Conservation (phyloP, 2,888 invertebrate species). For the Oscheius sp. region DNA sequence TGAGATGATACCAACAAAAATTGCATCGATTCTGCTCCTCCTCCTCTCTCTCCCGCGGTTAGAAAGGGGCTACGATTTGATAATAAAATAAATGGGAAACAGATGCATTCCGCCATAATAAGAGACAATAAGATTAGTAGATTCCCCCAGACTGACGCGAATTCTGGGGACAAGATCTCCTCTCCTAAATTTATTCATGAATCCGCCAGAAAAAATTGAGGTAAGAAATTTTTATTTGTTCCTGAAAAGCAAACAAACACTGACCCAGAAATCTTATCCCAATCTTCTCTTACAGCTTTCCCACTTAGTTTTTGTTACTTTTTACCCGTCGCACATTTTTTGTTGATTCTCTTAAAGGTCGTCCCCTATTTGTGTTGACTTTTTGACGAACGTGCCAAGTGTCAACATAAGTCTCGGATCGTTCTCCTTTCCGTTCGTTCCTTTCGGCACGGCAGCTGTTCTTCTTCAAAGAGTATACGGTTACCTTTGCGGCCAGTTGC, state of each 20-base stretch:
- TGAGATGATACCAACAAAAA: not conserved
- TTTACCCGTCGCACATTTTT: not conserved
- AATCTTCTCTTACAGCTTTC: slow-evolving; percentile 1
- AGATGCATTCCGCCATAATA: no score
- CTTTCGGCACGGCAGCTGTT: slow-evolving; percentile 21
- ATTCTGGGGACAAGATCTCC: no score
- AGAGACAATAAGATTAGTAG: no score
- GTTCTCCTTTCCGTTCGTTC: slow-evolving; percentile 5
- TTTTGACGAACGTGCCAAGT: slow-evolving; percentile 22
- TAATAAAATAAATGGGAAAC: slow-evolving; percentile 19
- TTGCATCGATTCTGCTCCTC: not conserved
- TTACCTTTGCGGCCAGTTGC: slow-evolving; percentile 11
- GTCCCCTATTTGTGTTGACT: not conserved
- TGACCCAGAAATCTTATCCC: not conserved
- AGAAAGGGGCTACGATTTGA: not conserved
- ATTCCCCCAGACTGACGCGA: no score
- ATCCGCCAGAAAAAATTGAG: not conserved
- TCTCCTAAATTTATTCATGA: no score
- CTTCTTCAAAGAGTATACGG: slow-evolving; percentile 15
- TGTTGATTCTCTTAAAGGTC: slow-evolving; percentile 7
- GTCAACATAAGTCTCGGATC: slow-evolving; percentile 9
- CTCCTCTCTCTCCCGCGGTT: not conserved
- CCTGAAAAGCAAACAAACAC: slow-evolving; percentile 10
- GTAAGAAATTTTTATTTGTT: not conserved
- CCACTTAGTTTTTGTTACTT: not conserved